Conservation (phyloP, 2,888 invertebrate genomes). For the Merodon equestris region DNA sequence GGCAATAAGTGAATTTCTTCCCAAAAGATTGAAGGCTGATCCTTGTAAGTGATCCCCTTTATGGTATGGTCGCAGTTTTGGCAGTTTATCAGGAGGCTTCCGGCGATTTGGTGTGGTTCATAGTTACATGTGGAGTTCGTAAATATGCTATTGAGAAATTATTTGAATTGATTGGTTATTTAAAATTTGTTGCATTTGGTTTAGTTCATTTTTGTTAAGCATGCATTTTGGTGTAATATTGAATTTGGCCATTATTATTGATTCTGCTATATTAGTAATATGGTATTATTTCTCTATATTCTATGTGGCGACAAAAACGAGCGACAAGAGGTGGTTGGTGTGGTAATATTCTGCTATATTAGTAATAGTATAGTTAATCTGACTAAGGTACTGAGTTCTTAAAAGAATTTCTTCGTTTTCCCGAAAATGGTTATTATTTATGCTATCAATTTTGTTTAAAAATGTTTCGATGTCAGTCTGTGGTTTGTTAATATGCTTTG, state of each 20-base stretch:
- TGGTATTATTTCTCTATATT: too few relatives aligned
- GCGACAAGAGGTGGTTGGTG: constrained; percentile 4
- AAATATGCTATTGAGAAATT: background rate
- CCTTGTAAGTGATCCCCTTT: too few relatives aligned
- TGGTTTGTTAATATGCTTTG: background rate
- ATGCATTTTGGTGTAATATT: too few relatives aligned
- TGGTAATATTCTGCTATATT: constrained; percentile 11
- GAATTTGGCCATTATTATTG: too few relatives aligned
- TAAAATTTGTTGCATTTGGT: background rate
- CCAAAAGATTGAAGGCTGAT: too few relatives aligned
- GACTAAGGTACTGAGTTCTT: too few relatives aligned
- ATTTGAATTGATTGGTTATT: background rate
- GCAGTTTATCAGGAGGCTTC: constrained; percentile 1
- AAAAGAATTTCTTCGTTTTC: too few relatives aligned
- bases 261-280: constrained; percentile 11
- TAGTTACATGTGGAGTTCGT: background rate
- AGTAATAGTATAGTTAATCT: too few relatives aligned
- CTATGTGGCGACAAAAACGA: too few relatives aligned
- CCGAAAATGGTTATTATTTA: too few relatives aligned
- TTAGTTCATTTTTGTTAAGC: background rate
- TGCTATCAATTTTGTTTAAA: background rate
- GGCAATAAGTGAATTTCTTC: too few relatives aligned
- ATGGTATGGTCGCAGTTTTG: constrained; percentile 8
- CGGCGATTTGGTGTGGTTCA: background rate
- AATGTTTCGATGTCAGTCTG: constrained; percentile 4